Percentiles rank a stretch among this genome's conserved stretches.
phyloP scores from a whole-genome alignment of 1,140 invertebrate species.

The Drosophila pruinosa region DNA sequence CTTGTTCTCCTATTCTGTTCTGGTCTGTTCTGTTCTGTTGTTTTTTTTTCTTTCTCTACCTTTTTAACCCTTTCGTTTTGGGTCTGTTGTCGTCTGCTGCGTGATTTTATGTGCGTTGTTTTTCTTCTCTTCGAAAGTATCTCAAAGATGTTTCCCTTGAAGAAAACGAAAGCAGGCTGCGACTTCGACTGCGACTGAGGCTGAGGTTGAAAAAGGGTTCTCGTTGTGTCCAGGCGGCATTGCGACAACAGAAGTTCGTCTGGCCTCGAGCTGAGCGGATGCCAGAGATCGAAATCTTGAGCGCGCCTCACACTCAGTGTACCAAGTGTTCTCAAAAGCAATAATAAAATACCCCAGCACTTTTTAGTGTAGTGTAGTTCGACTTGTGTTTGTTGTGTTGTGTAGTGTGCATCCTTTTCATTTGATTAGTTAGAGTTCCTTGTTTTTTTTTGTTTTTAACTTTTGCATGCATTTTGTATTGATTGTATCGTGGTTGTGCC shows the following conservation, averaged over 20 bases:
- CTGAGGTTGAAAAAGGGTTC: constrained; percentile 59
- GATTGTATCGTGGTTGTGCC: constrained; percentile 55
- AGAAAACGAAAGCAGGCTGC: constrained; percentile 62
- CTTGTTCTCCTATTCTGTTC: background rate
- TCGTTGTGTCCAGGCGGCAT: constrained; percentile 39
- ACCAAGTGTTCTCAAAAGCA: constrained; percentile 3
- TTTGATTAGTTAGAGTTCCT: constrained; percentile 11
- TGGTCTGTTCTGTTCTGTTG: background rate
- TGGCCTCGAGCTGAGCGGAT: constrained; percentile 79
- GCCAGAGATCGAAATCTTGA: constrained; percentile 52
- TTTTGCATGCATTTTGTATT: constrained; percentile 64
- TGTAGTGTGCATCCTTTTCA: constrained; percentile 26
- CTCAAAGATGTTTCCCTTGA: constrained; percentile 57
- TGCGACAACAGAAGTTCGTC: constrained; percentile 71
- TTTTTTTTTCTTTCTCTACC: constrained; percentile 21
- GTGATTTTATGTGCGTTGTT: constrained; percentile 65
- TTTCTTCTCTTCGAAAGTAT: constrained; percentile 46
- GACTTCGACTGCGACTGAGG: background rate
- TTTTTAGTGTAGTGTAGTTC: constrained; percentile 26
- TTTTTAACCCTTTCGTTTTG: constrained; percentile 60
- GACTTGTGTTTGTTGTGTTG: constrained; percentile 1
- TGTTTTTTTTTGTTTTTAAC: no score
- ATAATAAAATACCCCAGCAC: background rate
- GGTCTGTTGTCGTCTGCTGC: constrained; percentile 35
- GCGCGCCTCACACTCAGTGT: constrained; percentile 48